A percentile compares a stretch with the other conserved stretches of the same genome.
These are phyloP conservation scores for Megaceryle maxima DNA, from an alignment of 2,113 vertebrate genomes.

Conservation along the genomic window DNA sequence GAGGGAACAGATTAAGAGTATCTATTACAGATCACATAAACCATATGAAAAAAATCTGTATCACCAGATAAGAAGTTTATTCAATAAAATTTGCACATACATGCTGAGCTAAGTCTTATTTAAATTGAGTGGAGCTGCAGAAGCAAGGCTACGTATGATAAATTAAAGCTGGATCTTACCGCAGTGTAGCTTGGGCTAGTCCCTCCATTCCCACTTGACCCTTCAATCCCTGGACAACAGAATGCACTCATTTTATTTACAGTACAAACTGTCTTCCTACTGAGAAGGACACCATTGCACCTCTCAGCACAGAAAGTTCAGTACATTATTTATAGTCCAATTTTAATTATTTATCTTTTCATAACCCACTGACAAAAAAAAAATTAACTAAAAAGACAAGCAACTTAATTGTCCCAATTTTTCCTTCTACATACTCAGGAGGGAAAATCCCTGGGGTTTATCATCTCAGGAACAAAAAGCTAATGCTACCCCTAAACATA, in stretches of 20 bases:
- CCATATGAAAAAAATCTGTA: fast-evolving
- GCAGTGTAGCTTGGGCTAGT: not conserved
- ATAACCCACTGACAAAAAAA: conserved; percentile 5
- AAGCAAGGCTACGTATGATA: not conserved
- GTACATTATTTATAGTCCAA: not conserved
- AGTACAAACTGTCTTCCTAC: not conserved
- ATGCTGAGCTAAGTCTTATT: not conserved
- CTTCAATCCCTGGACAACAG: not conserved
- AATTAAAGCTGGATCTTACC: not conserved
- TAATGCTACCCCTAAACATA: not conserved
- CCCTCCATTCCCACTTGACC: not conserved
- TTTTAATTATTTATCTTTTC: conserved; percentile 47
- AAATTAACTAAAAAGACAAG: not conserved
- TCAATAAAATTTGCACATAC: not conserved
- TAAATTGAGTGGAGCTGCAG: not conserved
- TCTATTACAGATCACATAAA: not conserved
- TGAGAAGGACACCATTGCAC: not conserved
- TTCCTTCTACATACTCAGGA: not conserved
- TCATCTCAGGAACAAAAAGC: not conserved
- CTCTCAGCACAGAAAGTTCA: not conserved
- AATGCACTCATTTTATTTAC: conserved; percentile 14
- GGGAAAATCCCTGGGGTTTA: not conserved
- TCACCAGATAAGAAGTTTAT: not conserved
- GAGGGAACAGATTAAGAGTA: not conserved
- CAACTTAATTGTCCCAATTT: conserved; percentile 6